These are phyloP conservation scores for Heliornis fulica DNA, from an alignment of 2,113 vertebrate genomes.

Conservation along the genomic window DNA sequence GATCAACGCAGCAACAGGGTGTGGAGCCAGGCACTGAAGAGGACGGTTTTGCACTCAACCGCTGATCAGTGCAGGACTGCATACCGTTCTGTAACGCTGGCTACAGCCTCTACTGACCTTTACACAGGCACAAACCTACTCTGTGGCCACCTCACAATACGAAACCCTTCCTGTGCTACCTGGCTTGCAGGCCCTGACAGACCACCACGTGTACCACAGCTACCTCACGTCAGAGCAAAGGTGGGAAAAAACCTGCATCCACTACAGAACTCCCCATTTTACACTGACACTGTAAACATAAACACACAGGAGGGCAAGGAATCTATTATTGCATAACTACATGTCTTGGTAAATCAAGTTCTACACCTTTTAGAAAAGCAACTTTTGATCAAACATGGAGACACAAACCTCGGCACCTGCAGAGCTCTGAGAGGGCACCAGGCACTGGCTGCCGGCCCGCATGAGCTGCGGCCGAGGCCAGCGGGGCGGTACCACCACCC, in stretches of 20 bases:
- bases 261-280: neutral
- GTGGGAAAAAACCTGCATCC: too few species aligned
- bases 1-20: neutral
- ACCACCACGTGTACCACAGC: rapidly evolving
- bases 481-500: too few species aligned
- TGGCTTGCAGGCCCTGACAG: neutral
- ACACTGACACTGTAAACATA: rapidly evolving
- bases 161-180: neutral
- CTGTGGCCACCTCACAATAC: too few species aligned
- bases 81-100: neutral
- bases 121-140: neutral
- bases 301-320: neutral
- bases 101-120: neutral
- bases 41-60: neutral
- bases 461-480: too few species aligned
- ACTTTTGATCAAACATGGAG: neutral
- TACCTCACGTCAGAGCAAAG: neutral
- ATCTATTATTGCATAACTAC: neutral
- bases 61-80: neutral
- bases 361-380: too few species aligned
- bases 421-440: neutral
- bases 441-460: rapidly evolving
- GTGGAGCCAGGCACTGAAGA: neutral
- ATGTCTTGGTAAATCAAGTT: neutral
- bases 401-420: rapidly evolving